These are phyloP conservation scores for Beaufortia kweichowensis DNA, from an alignment of 2,113 vertebrate species.

Conservation along the genomic window DNA sequence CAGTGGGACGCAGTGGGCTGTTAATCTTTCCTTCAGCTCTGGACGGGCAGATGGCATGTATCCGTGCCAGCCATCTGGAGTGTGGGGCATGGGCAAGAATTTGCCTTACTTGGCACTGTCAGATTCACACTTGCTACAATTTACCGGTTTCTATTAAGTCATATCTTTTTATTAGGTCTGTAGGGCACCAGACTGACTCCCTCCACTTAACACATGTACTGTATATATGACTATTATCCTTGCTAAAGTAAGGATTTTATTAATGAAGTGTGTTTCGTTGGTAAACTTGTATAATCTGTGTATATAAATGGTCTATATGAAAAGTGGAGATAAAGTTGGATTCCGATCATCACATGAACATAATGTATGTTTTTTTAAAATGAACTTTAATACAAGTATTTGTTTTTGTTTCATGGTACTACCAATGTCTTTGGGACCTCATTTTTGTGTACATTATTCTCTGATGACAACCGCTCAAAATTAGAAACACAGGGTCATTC, in stretches of 20 bases:
- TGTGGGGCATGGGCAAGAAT: slow-evolving; percentile 43
- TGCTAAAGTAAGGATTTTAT: neutral
- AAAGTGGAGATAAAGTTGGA: no score
- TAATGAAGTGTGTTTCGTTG: neutral
- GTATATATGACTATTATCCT: neutral
- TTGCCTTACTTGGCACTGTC: slow-evolving; percentile 24
- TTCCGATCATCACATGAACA: no score
- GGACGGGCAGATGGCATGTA: slow-evolving; percentile 56
- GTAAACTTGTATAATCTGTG: neutral
- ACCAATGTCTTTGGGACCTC: no score
- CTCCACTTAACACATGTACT: neutral
- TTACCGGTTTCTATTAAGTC: slow-evolving; percentile 18
- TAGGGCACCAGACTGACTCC: neutral
- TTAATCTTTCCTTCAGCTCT: slow-evolving; percentile 39
- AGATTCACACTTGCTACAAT: slow-evolving; percentile 35
- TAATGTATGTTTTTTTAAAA: no score
- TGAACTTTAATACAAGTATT: no score
- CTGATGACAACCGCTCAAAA: no score
- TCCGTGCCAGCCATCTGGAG: slow-evolving; percentile 55
- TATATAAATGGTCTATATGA: neutral
- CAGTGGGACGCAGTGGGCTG: slow-evolving; percentile 30
- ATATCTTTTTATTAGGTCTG: slow-evolving; percentile 7
- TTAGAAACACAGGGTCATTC: no score
- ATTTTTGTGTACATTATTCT: no score
- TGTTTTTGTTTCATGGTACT: no score